Evolutionary conservation across 1,140 invertebrate species (phyloP), one percentile per base, ranked within the genome.

Genomic region (Rhagoletis pomonella): DNA sequence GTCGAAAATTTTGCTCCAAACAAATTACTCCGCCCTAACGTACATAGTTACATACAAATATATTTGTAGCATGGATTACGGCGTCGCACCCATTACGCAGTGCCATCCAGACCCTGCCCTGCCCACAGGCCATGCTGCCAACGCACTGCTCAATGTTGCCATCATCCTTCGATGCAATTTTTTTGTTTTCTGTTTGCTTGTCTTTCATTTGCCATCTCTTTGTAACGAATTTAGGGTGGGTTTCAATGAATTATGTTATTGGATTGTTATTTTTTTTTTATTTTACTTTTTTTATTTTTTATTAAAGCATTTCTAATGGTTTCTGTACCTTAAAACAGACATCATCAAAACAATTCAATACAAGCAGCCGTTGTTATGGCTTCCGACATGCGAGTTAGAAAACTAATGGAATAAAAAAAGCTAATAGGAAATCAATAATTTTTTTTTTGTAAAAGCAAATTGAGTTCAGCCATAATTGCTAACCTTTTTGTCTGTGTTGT

Each of bases 391-490:
- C 5, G 4, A 55, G 47, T 81, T 81, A 58, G 7, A 12, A 50
- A 81, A 55, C 14, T 5, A 58, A 55, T 29, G 47, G 17, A 50
- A 65, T 58, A 60, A 50, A 60, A 81, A 17, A 17, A 59, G 50
- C 62, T 84, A 44, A 29, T 39, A 87, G 19, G 64, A 84, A 62
- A 55, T 58, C 58, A 65, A 84, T 87, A 14, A 42, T 88, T 89
- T 88, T 88, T 89, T 88, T 89, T 88, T 88, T 89, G 86, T 85
- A 65, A 88, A 86, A 84, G 85, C 89, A 90, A 89, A 90, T 90
- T 89, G 91, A 90, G 90, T 92, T 92, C 88, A 90, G 88, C 87
- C 89, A 91, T 92, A 90, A 90, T 90, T 92, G 89, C 90, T 92
- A 92, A 92, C 91, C 90, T 90, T 88, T 85, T 91, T 92, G 89